Evolutionary conservation across 2,888 invertebrate genomes (phyloP).

Genomic region (Pyrochroa serraticornis): DNA sequence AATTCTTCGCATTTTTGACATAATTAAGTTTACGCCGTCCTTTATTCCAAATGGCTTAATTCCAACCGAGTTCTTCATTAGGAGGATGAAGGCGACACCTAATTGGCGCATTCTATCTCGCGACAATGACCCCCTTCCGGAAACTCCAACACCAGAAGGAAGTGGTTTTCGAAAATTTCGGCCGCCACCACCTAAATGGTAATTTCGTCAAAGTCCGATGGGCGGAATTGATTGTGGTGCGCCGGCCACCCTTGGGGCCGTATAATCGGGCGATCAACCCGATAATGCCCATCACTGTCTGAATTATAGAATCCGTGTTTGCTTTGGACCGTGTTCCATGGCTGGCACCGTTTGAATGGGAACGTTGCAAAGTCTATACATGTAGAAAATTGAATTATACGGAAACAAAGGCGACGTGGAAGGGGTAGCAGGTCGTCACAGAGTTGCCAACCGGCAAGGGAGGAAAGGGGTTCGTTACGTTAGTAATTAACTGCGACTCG

Average conservation of each 20-base stretch:
- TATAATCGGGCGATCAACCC: no score
- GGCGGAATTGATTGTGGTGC: no score
- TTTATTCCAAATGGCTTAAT: slow-evolving; percentile 57
- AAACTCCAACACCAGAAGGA: no score
- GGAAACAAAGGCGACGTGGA: slow-evolving; percentile 48
- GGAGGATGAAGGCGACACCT: slow-evolving; percentile 22
- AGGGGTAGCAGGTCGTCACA: slow-evolving; percentile 39
- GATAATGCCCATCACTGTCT: no score
- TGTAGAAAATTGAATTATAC: slow-evolving; percentile 56
- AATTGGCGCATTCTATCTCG: slow-evolving; percentile 23
- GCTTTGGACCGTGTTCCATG: no score
- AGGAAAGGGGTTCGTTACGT: slow-evolving; percentile 51
- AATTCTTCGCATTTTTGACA: slow-evolving; percentile 59
- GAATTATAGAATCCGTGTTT: no score
- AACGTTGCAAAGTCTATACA: slow-evolving; percentile 38
- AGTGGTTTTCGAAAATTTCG: no score
- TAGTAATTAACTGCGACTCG: slow-evolving; percentile 58
- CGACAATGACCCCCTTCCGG: not conserved
- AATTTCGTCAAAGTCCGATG: no score
- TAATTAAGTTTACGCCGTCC: slow-evolving; percentile 58
- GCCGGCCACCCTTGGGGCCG: no score
- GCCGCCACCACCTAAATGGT: no score
- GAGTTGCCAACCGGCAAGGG: slow-evolving; percentile 43
- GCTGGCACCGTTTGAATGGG: slow-evolving; percentile 6
- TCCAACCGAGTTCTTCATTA: slow-evolving; percentile 39